Evolutionary conservation across 2,888 invertebrate species (phyloP).

Genomic region (Agonopterix alstromeriana): DNA sequence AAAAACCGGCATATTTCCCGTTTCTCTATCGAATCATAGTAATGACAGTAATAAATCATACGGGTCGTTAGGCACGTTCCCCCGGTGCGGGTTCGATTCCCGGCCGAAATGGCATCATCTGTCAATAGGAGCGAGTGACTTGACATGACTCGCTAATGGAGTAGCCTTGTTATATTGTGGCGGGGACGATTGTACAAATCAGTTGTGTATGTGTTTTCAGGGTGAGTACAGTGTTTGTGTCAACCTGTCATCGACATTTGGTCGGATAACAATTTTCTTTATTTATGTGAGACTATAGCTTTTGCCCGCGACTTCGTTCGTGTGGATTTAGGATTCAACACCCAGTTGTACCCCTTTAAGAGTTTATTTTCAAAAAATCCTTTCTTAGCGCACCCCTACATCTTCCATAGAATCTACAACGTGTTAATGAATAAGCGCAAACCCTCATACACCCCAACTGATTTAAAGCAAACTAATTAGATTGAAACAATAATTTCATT

Average conservation of each 20-base stretch:
- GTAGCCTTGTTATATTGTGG: conserved; percentile 53
- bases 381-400: too few species aligned
- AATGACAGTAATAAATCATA: conserved; percentile 77
- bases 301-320: too few species aligned
- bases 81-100: conserved; percentile 70
- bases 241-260: not conserved
- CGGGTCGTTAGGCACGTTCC: conserved; percentile 72
- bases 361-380: too few species aligned
- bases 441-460: too few species aligned
- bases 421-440: too few species aligned
- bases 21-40: conserved; percentile 39
- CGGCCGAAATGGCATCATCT: conserved; percentile 74
- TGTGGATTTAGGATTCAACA: too few species aligned
- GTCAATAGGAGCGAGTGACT: conserved; percentile 69
- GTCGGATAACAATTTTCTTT: too few species aligned
- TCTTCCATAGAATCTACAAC: too few species aligned
- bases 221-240: conserved; percentile 7
- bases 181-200: conserved; percentile 37
- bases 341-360: too few species aligned
- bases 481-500: too few species aligned
- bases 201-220: conserved; percentile 9
- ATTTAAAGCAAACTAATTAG: too few species aligned
- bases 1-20: conserved; percentile 38
- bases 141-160: conserved; percentile 72
- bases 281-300: too few species aligned